Evolutionary conservation across 1,140 invertebrate species (phyloP).

Genomic region (Caenorhabditis latens): DNA sequence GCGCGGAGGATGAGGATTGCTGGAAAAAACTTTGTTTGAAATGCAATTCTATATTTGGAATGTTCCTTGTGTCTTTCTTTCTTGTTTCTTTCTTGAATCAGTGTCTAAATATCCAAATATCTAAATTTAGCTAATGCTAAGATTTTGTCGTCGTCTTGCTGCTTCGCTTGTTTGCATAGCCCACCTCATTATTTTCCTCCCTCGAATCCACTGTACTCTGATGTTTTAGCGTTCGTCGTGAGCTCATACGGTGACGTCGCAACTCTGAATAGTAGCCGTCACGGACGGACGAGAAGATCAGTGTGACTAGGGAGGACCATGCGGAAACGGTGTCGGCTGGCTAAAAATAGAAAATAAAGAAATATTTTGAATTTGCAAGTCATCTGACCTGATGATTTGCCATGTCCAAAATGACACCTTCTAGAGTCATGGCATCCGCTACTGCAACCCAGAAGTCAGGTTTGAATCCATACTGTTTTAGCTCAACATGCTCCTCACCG

Average conservation of each 20-base stretch:
- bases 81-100: no score
- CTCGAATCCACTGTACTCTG: slow-evolving; percentile 66
- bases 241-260: slow-evolving; percentile 71
- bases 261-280: slow-evolving; percentile 75
- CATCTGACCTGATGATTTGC: slow-evolving; percentile 72
- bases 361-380: neutral
- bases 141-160: neutral
- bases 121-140: neutral
- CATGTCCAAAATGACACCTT: slow-evolving; percentile 73
- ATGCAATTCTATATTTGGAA: no score
- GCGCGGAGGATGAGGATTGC: neutral
- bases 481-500: slow-evolving; percentile 73
- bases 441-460: slow-evolving; percentile 76
- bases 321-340: slow-evolving; percentile 75
- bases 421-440: slow-evolving; percentile 74
- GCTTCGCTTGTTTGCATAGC: neutral
- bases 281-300: slow-evolving; percentile 73
- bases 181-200: slow-evolving; percentile 43
- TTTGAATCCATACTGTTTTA: slow-evolving; percentile 74
- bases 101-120: neutral
- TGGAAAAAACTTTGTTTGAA: neutral
- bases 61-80: no score
- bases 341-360: slow-evolving; percentile 60
- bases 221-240: slow-evolving; percentile 65
- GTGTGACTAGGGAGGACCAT: slow-evolving; percentile 73